phyloP scores from a whole-genome alignment of 1,140 invertebrate genomes.

The Drosophila repleta region DNA sequence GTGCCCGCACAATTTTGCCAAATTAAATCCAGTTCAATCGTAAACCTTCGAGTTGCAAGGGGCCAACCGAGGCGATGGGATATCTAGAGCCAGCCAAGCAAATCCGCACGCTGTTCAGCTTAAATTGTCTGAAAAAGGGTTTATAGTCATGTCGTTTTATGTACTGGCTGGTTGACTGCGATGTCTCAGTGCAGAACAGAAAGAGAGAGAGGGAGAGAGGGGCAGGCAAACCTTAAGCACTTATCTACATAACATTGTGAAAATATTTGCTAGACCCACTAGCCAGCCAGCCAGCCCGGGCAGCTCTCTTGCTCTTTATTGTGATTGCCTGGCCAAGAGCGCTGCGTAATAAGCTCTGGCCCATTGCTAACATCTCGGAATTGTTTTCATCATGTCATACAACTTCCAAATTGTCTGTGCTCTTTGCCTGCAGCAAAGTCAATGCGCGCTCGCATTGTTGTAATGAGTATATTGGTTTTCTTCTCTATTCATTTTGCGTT shows the following conservation, averaged over 20 bases:
- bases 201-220: neutral
- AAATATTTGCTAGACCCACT: constrained; percentile 57
- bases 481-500: neutral
- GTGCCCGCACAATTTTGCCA: constrained; percentile 72
- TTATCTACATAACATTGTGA: constrained; percentile 76
- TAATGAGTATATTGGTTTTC: neutral
- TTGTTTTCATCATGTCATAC: constrained; percentile 78
- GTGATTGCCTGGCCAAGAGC: constrained; percentile 73
- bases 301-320: constrained; percentile 53
- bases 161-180: constrained; percentile 35
- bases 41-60: constrained; percentile 60
- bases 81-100: constrained; percentile 40
- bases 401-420: constrained; percentile 58
- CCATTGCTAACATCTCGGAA: constrained; percentile 38
- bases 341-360: constrained; percentile 59
- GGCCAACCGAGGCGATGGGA: constrained; percentile 22
- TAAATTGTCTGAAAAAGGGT: constrained; percentile 82
- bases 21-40: constrained; percentile 77
- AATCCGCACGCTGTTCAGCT: constrained; percentile 73
- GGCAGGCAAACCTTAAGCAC: constrained; percentile 53
- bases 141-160: constrained; percentile 80
- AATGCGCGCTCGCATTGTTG: constrained; percentile 3
- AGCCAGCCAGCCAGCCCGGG: neutral
- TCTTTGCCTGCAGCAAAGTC: constrained; percentile 58
- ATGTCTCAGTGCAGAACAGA: neutral